Base-by-base conservation (phyloP, 2,888 invertebrate genomes). In the Nomada ruficornis region DNA sequence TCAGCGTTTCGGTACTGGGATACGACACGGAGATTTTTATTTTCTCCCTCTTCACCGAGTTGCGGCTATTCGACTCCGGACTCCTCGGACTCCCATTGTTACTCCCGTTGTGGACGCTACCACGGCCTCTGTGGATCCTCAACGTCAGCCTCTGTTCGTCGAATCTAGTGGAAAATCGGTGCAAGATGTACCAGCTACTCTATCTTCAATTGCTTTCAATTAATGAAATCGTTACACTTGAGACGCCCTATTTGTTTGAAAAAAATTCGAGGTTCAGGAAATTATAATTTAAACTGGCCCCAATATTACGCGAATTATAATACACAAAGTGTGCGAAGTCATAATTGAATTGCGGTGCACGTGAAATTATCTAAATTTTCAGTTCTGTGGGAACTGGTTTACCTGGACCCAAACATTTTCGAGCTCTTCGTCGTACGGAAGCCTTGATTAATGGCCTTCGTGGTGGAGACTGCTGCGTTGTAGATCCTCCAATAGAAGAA, bases 401-500 rank as follows among this genome's bases (percentile, higher is more conserved):
- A 94, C 93, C 93, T 92, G 65, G 94, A 93, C 73, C 94, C 94
- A 29, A 94, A 90, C 89, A 93, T 90, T 89, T 93, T 93, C 78
- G 94, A 93, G 84, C 97, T 96, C 95, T 97, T 98, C 75, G 98
- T 98, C 77, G 98, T 98, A 88, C 97, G 96, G 93, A 98, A 98
- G 84, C 98, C 98, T 93, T 97, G 98, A 94, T 98, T 98, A 91
- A 98, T 98, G 80, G 98, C 98, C 89, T 96, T 96, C n/a, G 98
- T 98, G 36, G 98, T 98, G 87, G 97, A 96, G 18, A 98, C 97
- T 44, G 99, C 99, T 5, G 99, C 98, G 87, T 97, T 96, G 95
- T 99, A 99, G 90, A 99, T 99, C 89, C 98, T 96, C 97, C 98
- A 98, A 94, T 99, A 99, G 95, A 99, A 99, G 95, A 98, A 99